Evolutionary conservation across 2,888 invertebrate genomes (phyloP).

Genomic region (Bembecia ichneumoniformis): DNA sequence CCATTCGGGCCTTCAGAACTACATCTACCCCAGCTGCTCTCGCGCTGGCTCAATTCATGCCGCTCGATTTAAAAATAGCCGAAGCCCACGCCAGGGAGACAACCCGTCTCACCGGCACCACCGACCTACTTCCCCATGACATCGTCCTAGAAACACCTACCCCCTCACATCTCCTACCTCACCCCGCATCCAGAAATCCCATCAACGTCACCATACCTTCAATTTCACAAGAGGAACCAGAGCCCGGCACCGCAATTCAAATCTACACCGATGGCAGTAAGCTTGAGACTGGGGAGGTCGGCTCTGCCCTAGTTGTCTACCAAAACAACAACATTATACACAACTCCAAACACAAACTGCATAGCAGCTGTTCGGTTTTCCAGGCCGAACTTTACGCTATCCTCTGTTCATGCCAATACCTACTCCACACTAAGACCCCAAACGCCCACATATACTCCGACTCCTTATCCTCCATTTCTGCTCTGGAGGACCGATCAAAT

Average conservation of each 20-base stretch:
- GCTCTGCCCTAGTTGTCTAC: no score
- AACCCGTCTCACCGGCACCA: neutral
- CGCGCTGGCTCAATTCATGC: conserved; percentile 8
- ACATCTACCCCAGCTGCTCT: conserved; percentile 9
- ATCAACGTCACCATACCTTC: neutral
- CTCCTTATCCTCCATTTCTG: neutral
- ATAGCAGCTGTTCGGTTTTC: neutral
- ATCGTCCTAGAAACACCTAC: neutral
- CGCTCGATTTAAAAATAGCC: conserved; percentile 6
- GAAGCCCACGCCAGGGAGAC: conserved; percentile 1
- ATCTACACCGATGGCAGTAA: neutral
- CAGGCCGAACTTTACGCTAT: neutral
- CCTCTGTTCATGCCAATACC: neutral
- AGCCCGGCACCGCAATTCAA: neutral
- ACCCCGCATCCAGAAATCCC: conserved; percentile 1
- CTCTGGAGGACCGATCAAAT: neutral
- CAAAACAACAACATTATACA: no score
- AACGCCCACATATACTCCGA: neutral
- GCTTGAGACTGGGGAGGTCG: neutral
- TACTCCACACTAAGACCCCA: neutral
- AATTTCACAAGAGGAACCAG: fast-evolving
- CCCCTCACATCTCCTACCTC: neutral
- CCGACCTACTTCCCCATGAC: conserved; percentile 3
- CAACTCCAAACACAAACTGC: neutral
- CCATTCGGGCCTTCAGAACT: conserved; percentile 6